Evolutionary conservation across 2,113 vertebrate species (phyloP).

Genomic region (Heterocephalus glaber): DNA sequence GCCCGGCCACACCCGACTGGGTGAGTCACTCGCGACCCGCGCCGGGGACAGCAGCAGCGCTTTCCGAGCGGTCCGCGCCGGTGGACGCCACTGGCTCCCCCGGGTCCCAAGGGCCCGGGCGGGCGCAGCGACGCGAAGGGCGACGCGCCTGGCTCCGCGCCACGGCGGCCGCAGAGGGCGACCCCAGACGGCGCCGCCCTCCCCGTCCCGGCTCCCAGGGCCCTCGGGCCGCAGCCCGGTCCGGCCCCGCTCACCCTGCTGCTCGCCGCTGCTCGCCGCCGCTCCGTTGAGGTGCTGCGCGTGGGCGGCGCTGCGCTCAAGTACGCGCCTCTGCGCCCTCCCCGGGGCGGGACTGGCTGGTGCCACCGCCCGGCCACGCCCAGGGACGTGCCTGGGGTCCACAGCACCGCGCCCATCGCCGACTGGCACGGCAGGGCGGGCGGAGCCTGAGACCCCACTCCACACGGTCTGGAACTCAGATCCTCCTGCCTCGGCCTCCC

Average conservation of each 20-base stretch:
- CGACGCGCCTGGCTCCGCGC: too few species aligned
- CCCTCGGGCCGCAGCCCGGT: neutral
- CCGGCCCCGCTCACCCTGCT: conserved; percentile 15
- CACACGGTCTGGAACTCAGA: too few species aligned
- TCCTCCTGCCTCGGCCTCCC: neutral
- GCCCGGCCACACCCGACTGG: neutral
- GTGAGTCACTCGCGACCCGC: too few species aligned
- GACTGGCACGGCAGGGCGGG: neutral
- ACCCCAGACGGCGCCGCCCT: neutral
- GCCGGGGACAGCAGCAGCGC: neutral
- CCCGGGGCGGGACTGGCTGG: conserved; percentile 24
- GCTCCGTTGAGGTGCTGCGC: fast-evolving
- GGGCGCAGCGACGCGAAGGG: too few species aligned
- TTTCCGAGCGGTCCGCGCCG: neutral
- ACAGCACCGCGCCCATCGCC: neutral
- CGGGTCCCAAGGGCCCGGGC: too few species aligned
- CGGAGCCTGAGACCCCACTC: neutral
- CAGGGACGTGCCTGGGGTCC: neutral
- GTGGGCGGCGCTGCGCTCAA: neutral
- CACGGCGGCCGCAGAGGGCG: too few species aligned
- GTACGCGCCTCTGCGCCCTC: neutral
- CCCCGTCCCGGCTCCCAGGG: too few species aligned
- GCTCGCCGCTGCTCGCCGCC: neutral
- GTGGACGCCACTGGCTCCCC: too few species aligned
- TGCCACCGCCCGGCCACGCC: neutral